Base-by-base conservation (phyloP, 2,113 vertebrate species). In the Trematocara marginatum region DNA sequence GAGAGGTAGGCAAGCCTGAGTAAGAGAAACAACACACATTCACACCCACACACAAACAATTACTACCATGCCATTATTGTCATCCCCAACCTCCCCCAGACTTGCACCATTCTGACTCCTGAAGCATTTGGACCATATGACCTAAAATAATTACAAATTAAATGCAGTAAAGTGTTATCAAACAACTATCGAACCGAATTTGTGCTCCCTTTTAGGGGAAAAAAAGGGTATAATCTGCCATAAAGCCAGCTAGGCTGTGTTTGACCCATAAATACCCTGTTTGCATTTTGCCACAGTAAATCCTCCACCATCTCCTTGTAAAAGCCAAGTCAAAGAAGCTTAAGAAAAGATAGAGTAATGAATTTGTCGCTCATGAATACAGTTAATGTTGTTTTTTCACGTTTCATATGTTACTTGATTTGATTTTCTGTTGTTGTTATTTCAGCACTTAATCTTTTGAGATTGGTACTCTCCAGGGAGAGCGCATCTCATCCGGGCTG, bases 221-320 rank as follows among this genome's bases (percentile, higher is more conserved):
- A 74, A 74, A 91, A 93, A 81, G 53, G 81, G 49, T 85, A 90
- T 96, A 96, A 96, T 95, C 96, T 95, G 90, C 91, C 86, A 93
- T 90, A 94, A 96, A 95, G 89, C 94, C 93, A 87, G 85, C 90
- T 92, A 94, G 94, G 86, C 93, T 92, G 93, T 86, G 82, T 94
- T 94, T 96, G 96, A 97, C 95, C 95, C 93, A 96, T 95, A 95
- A 96, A 96, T 95, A 95, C 81, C 89, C 90, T 95, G 93, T 95
- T 95, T 95, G 93, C 90, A 88, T 93, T 92, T 90, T 91, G 90
- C 80, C 80, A 84, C 82, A 91, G 94, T 90, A 95, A 95, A 95
- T 95, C 94, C 92, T 93, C 84, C 86, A 12, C 88, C 92, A 90
- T 88, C 90, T 90, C 76, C 51, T 66, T 10, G 85, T 92, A 92